Conservation (phyloP, 2,113 vertebrate species). For the Diglossa brunneiventris region DNA sequence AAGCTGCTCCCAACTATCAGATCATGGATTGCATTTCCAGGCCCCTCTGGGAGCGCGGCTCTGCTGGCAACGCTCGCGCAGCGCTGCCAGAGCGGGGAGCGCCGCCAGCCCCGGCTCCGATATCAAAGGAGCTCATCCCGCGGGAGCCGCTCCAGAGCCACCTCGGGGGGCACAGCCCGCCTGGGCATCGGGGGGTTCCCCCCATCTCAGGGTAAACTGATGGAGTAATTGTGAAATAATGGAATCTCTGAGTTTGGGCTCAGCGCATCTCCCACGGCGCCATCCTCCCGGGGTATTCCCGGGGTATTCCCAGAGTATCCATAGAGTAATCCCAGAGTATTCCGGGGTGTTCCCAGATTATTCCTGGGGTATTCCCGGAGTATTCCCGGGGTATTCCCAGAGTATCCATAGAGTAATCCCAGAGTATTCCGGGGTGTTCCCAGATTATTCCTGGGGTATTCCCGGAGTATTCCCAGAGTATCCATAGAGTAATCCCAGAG, state of each 20-base stretch:
- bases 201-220: fast-evolving
- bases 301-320: too few species aligned
- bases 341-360: too few species aligned
- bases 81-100: conserved; percentile 21
- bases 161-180: not conserved
- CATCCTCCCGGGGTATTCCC: fast-evolving
- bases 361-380: too few species aligned
- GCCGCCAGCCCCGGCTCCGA: not conserved
- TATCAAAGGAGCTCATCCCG: not conserved
- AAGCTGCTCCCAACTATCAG: conserved; percentile 25
- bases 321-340: too few species aligned
- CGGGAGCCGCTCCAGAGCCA: not conserved
- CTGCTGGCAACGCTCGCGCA: not conserved
- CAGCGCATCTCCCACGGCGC: fast-evolving
- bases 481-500: too few species aligned
- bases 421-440: too few species aligned
- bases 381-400: too few species aligned
- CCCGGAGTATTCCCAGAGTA: too few species aligned
- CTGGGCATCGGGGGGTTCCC: not conserved
- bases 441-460: too few species aligned
- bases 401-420: not conserved
- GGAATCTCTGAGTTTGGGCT: not conserved
- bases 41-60: conserved; percentile 2
- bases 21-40: conserved; percentile 42
- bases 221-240: fast-evolving